Evolutionary conservation across 2,113 vertebrate species (phyloP), one percentile per base, ranked within the genome.

Genomic region (Seriola aureovittata): DNA sequence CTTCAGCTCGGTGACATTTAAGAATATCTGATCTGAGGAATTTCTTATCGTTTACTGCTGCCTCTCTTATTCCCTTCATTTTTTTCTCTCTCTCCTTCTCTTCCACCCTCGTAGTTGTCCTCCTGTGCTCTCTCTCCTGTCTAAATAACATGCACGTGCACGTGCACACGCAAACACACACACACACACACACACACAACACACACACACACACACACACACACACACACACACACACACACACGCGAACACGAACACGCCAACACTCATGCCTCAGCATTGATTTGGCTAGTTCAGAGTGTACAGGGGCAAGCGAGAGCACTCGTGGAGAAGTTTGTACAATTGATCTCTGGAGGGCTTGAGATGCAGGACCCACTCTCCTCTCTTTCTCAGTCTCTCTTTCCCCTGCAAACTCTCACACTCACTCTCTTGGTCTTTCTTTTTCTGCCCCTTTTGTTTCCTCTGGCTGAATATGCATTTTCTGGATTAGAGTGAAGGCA

Each of bases 241-340:
- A 76, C 75, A 78, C 70, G 25, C 25, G 25, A 25, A 80, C 44
- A 38, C 40, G 68, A 29, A 38, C 74, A 67, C 8, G 14, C 58
- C 78, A 16, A 63, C 80, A 75, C 78, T 80, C 64, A 88, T 57
- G 70, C 70, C 80, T 63, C 60, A 78, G 44, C 88, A 94, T 94
- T 82, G 94, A 95, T 94, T 90, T 70, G 80, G 72, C 80, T 82
- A 75, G 82, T 86, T 91, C 89, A 80, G 71, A 91, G 88, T 70
- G 82, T 70, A 69, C 80, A 73, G 86, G 86, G 80, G 80, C 87
- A 88, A 90, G 75, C 60, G 85, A 90, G 83, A 88, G 90, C 91
- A 89, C 90, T 93, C 88, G 84, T 87, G 80, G 90, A 93, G 88
- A 93, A 91, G 93, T 95, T 95, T 90, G 93, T 93, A 91, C 94